These are phyloP conservation scores for Paraplagusia blochii DNA, from an alignment of 2,113 vertebrate species.

Conservation along the genomic window DNA sequence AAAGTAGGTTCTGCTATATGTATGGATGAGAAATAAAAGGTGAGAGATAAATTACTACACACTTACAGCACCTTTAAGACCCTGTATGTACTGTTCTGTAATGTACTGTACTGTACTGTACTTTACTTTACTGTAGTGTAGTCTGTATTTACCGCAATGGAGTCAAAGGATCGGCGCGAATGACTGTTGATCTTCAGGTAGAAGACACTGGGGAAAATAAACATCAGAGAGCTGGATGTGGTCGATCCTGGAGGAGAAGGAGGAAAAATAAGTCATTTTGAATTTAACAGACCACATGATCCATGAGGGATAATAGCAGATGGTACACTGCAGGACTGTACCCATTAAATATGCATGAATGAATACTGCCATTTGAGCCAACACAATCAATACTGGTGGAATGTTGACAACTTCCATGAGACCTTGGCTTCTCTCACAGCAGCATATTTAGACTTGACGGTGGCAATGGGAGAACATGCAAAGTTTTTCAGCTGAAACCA, in stretches of 20 bases:
- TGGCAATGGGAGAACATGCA: neutral
- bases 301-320: conserved; percentile 12
- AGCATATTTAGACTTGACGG: conserved; percentile 4
- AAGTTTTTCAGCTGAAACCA: too few species aligned
- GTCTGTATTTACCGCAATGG: conserved; percentile 79
- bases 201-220: conserved; percentile 87
- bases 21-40: too few species aligned
- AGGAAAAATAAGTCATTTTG: conserved; percentile 6
- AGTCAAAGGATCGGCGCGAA: conserved; percentile 78
- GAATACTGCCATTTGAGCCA: conserved; percentile 30
- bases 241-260: conserved; percentile 74
- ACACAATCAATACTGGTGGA: conserved; percentile 40
- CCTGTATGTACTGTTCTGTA: too few species aligned
- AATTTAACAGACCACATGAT: neutral
- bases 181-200: conserved; percentile 87
- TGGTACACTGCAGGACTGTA: conserved; percentile 26
- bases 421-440: conserved; percentile 15
- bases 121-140: too few species aligned
- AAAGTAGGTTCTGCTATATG: too few species aligned
- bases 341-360: conserved; percentile 45
- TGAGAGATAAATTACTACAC: too few species aligned
- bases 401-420: conserved; percentile 18
- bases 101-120: too few species aligned
- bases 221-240: conserved; percentile 62
- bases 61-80: too few species aligned